A percentile compares a stretch with the other conserved stretches of the same genome.
Evolutionary conservation across 1,140 invertebrate genomes (phyloP).

Genomic region (Bombus huntii): DNA sequence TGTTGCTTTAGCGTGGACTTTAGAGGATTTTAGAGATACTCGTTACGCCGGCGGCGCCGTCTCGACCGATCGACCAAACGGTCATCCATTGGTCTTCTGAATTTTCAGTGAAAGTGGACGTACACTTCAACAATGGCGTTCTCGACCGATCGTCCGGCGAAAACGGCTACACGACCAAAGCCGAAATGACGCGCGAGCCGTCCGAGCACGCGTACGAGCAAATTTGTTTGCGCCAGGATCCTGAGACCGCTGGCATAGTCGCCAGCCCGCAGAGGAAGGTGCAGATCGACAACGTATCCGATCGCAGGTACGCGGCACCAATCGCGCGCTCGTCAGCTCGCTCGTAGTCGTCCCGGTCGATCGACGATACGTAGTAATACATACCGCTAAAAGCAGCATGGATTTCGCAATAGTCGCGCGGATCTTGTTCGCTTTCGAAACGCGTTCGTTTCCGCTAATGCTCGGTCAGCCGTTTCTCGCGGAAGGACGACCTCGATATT

Average conservation of each 20-base stretch:
- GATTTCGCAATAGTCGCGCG: neutral
- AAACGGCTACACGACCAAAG: conserved; percentile 76
- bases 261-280: conserved; percentile 72
- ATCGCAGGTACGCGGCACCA: conserved; percentile 64
- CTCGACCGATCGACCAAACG: no score
- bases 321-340: no score
- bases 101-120: conserved; percentile 81
- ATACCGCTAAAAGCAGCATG: neutral
- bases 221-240: conserved; percentile 77
- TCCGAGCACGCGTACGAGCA: conserved; percentile 81
- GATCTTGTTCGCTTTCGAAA: neutral
- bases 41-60: no score
- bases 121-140: conserved; percentile 79
- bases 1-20: no score
- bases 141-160: conserved; percentile 60
- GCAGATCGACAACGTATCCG: conserved; percentile 72
- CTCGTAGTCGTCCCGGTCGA: neutral
- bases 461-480: conserved; percentile 3
- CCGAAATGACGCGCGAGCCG: conserved; percentile 76
- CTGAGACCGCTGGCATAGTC: conserved; percentile 70
- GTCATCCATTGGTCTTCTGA: neutral
- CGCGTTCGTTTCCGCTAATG: neutral
- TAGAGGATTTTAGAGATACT: no score
- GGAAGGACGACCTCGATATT: neutral
- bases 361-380: neutral